Conservation (phyloP, 2,797 vertebrate species). For the Microctenopoma stevenorrisi region DNA sequence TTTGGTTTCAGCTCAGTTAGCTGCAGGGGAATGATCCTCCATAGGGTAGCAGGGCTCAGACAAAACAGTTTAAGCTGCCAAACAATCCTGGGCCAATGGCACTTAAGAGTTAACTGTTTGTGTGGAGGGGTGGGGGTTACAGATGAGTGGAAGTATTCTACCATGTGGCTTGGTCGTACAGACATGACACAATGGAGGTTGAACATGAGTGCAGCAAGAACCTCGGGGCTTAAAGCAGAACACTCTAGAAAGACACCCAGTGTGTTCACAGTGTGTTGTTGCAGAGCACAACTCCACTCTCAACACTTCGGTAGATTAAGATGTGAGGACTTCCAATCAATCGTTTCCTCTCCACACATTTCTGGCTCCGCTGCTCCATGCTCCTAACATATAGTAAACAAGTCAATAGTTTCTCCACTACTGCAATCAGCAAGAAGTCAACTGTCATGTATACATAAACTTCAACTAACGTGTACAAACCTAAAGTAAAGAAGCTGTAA, state of each 20-base stretch:
- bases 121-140: not conserved
- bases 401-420: not conserved
- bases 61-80: slow-evolving; percentile 54
- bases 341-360: not conserved
- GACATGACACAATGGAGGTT: slow-evolving; percentile 48
- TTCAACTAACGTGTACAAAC: not conserved
- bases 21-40: slow-evolving; percentile 17
- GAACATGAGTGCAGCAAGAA: slow-evolving; percentile 65
- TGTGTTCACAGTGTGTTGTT: slow-evolving; percentile 4
- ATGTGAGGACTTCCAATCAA: not conserved
- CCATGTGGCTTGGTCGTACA: slow-evolving; percentile 65
- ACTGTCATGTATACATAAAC: not conserved
- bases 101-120: slow-evolving; percentile 32
- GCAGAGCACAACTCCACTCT: not conserved
- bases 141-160: slow-evolving; percentile 57
- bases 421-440: not conserved
- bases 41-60: slow-evolving; percentile 36
- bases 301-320: not conserved
- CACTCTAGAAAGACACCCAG: not conserved
- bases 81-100: slow-evolving; percentile 20
- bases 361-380: not conserved
- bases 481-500: not conserved
- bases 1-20: slow-evolving; percentile 34
- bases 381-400: too few species aligned
- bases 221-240: slow-evolving; percentile 39